Conservation (phyloP, 2,888 invertebrate genomes). For the Brachylomia viminalis region DNA sequence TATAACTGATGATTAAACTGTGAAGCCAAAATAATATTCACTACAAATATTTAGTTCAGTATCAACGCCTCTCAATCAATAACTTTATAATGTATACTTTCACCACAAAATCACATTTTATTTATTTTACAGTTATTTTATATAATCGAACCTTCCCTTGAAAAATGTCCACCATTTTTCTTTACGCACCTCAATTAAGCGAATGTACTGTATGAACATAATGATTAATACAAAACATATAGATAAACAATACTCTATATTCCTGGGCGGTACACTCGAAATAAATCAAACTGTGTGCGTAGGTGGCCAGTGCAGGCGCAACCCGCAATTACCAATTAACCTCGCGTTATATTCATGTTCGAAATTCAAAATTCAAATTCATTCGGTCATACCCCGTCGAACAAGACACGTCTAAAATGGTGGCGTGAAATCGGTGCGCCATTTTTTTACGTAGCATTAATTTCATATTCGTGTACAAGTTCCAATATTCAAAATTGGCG, state of each 20-base stretch:
- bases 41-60: conserved; percentile 11
- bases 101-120: conserved; percentile 10
- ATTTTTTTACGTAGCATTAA: conserved; percentile 35
- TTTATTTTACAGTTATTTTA: conserved; percentile 24
- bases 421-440: conserved; percentile 71
- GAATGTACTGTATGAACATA: conserved; percentile 62
- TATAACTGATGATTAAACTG: background rate
- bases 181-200: conserved; percentile 66
- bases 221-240: conserved; percentile 66
- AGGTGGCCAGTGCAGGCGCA: conserved; percentile 82
- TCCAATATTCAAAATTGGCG: background rate
- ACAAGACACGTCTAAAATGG: conserved; percentile 74
- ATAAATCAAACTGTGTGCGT: conserved; percentile 85
- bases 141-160: conserved; percentile 20
- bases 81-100: conserved; percentile 17
- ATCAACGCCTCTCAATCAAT: conserved; percentile 46
- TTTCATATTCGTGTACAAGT: background rate
- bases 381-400: conserved; percentile 73
- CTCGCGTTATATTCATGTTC: conserved; percentile 77
- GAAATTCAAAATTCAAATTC: conserved; percentile 82
- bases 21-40: background rate
- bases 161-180: conserved; percentile 50
- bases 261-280: conserved; percentile 78
- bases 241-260: conserved; percentile 81
- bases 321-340: conserved; percentile 87